Evolutionary conservation across 1,140 invertebrate species (phyloP), one percentile per base, ranked within the genome.

Genomic region (Drosophila rhopaloa): DNA sequence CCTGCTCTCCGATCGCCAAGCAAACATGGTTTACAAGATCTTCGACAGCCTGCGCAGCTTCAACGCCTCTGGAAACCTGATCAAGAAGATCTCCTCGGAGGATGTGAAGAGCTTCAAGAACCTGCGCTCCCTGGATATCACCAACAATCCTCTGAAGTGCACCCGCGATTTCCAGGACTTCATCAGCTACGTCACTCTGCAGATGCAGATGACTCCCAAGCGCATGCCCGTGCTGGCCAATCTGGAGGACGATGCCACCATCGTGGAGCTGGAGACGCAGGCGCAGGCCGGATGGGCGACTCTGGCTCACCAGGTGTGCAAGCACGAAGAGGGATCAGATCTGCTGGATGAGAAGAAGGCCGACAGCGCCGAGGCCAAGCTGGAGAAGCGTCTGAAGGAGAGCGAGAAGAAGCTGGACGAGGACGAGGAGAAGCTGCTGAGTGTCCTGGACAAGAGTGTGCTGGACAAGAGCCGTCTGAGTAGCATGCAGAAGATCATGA

Each of bases 81-180:
- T 95, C 41, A 93, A 91, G 50, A 93, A 93, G 58, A 93, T 95
- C 14, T 93, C 93, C 61, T 80, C 93, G 35, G 92, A 92, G 14
- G 94, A 95, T 82, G 89, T 95, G 3, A 80, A 70, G 55, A 93
- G 93, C 27, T 93, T 95, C 10, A 94, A 95, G 51, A 94, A 94
- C 76, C 86, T 96, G 5, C 93, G 93, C 35, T 93, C 93, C 9
- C 82, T 96, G 1, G 95, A 96, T 65, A 90, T 96, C 1, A 93
- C 93, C 29, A 92, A 94, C 29, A 96, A 96, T 92, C 94, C 95
- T 4, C 83, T 96, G 2, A 91, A 94, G 35, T 96, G 96, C 80
- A 94, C 94, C 58, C 92, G 92, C 27, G 93, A 94, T 27, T 94
- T 95, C 80, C 93, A 94, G 80, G 92, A 94, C 47, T 92, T 95